These are phyloP conservation scores for Electrona antarctica DNA, from an alignment of 2,113 vertebrate genomes.

Conservation along the genomic window DNA sequence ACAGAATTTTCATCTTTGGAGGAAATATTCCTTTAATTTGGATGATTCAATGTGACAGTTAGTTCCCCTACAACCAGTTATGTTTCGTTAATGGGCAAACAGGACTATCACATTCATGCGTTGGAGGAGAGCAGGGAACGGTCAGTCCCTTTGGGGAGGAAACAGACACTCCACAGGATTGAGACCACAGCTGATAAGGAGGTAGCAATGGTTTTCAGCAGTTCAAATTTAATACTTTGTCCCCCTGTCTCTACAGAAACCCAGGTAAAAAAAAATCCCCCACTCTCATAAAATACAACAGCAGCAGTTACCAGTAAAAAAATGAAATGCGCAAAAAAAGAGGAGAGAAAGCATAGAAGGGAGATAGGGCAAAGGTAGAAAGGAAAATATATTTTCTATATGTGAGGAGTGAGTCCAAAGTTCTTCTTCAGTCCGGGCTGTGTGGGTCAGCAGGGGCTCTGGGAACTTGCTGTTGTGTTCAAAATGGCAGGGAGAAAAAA, in stretches of 20 bases:
- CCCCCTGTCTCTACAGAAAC: conserved; percentile 88
- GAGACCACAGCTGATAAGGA: conserved; percentile 73
- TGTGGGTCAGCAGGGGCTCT: conserved; percentile 66
- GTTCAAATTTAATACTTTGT: conserved; percentile 92
- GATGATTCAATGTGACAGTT: background rate
- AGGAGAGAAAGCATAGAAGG: conserved; percentile 26
- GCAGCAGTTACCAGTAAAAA: conserved; percentile 96
- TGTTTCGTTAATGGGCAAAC: conserved; percentile 14
- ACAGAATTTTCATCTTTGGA: too few relatives aligned
- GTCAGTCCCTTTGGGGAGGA: conserved; percentile 12
- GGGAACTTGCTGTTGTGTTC: conserved; percentile 88
- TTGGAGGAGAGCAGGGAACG: conserved; percentile 18
- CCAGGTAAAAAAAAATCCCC: conserved; percentile 92
- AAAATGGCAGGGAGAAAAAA: conserved; percentile 77
- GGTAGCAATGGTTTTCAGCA: conserved; percentile 84
- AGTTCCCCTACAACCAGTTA: conserved; percentile 6
- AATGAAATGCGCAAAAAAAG: conserved; percentile 81
- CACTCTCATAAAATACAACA: conserved; percentile 98
- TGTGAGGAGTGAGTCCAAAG: conserved; percentile 86
- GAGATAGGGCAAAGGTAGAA: conserved; percentile 65
- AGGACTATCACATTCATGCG: conserved; percentile 19
- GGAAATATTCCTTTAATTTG: too few relatives aligned
- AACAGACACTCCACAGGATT: conserved; percentile 40
- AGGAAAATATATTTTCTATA: conserved; percentile 79
- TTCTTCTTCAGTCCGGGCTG: conserved; percentile 72